Evolutionary conservation across 2,113 vertebrate genomes (phyloP).

Genomic region (Piaya cayana): DNA sequence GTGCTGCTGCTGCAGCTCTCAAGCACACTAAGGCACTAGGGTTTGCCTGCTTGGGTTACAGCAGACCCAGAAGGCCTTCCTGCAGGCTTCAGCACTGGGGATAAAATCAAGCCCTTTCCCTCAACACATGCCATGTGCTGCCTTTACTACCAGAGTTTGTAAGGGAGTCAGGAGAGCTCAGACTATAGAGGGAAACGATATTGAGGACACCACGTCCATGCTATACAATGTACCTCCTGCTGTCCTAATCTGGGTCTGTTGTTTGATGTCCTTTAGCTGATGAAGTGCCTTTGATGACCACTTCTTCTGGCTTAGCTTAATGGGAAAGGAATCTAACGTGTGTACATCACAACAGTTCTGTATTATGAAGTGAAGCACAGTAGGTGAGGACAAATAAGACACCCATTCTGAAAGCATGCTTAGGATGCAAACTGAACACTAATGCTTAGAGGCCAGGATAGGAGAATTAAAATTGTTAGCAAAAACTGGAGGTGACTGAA

Average conservation of each 20-base stretch:
- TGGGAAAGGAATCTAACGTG: neutral
- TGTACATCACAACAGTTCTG: neutral
- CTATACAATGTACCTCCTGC: neutral
- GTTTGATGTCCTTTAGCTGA: neutral
- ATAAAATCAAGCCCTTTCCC: no score
- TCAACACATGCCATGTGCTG: neutral
- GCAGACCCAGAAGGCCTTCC: neutral
- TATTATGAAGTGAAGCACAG: neutral
- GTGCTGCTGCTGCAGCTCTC: neutral
- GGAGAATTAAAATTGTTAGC: neutral
- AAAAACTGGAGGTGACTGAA: neutral
- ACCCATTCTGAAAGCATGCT: neutral
- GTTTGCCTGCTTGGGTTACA: no score
- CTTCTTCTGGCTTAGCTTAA: neutral
- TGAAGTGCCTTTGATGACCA: neutral
- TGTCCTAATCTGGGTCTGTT: neutral
- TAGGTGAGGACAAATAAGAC: neutral
- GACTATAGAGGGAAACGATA: rapidly evolving
- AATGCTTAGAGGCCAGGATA: neutral
- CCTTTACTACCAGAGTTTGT: neutral
- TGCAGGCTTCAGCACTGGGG: neutral
- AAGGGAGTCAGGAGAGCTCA: neutral
- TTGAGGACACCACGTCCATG: neutral
- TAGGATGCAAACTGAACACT: neutral
- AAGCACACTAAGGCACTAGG: neutral